Evolutionary conservation across 2,888 invertebrate species (phyloP), one percentile per base, ranked within the genome.

Genomic region (Biston betularia): DNA sequence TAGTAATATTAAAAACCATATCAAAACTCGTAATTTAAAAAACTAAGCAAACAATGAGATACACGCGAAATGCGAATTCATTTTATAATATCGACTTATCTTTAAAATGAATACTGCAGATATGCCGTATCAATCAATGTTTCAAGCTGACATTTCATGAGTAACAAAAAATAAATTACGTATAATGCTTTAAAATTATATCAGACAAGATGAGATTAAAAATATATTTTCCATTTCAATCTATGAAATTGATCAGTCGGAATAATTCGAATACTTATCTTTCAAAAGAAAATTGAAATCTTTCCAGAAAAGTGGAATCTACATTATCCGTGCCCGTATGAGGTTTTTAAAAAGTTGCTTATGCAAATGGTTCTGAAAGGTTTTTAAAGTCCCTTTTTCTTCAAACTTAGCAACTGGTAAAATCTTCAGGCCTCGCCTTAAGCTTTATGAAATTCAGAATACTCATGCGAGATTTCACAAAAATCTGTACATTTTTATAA

Each of bases 351-450:
- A 75, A 76, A 77, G 71, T 75, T 73, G 72, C 73, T 73, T 70
- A 72, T 70, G 66, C 60, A 75, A 78, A 79, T 75, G 74, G 70
- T 62, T 68, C 52, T 70, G 60, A 75, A 76, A 79, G 73, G 68
- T 74, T 79, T 72, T 61, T 10, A 48, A 61, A 73, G 59, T 69
- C 61, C 65, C 35, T 49, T 65, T 46, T 46, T 45, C 59, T 45
- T 52, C 40, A 11, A 65, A 57, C 65, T 69, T 56, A 11, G 58
- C 49, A 48, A 57, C 63, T 35, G 24, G 57, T 44, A 57, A 61
- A 68, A 58, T 42, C 15, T 60, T 53, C 24, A 14, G 14, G 35
- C 45, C 42, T 54, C 42, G 33, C 42, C 8, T 54, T 42, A 38
- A 14, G 35, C 38, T 38, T 38, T 52, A 35, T 40, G 54, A 54